Base-by-base conservation (phyloP, 2,113 vertebrate genomes). In the Pseudorectes ferrugineus region DNA sequence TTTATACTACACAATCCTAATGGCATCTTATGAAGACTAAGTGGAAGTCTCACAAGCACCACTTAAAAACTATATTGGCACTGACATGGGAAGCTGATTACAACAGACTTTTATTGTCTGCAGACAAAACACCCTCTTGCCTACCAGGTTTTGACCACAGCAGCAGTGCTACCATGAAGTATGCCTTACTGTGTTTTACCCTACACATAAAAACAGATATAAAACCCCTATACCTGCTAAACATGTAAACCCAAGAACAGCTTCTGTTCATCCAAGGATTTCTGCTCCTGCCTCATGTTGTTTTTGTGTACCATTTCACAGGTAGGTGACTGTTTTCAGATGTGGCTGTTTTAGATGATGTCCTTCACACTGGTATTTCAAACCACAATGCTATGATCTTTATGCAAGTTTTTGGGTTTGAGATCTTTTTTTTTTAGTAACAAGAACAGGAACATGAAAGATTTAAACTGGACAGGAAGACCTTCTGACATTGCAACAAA, bases 1-100 rank as follows among this genome's bases (percentile, higher is more conserved):
- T 61, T 92, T 88, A 85, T 35, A 82, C 89, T n/a, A 70, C 22
- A 92, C 65, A 91, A 74, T 42, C 89, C 83, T 88, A 81, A 88
- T 10, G 36, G 59, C 75, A 96, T 59, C 85, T 92, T 52, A 90
- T 12, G 40, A 91, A 92, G 70, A 72, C 20, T 48, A 61, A 49
- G 16, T 5, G 17, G 23, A 38, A 87, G 28, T 58, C 40, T 88
- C 62, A 52, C 58, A 76, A 66, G 71, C 26, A 52, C 6, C 36
- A 23, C 46, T 85, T 58, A 21, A 61, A 72, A 65, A 29, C 0
- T 36, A 19, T 33, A 73, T 13, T 46, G 46, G 42, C 4, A 2
- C 55, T 77, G 55, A 33, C 26, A 14, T 11, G 22, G n/a, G 38
- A 65, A 63, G 40, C 9, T 31, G 19, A 61, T 63, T 71, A 59